phyloP scores from a whole-genome alignment of 2,797 vertebrate genomes.

The Clamator glandarius region DNA sequence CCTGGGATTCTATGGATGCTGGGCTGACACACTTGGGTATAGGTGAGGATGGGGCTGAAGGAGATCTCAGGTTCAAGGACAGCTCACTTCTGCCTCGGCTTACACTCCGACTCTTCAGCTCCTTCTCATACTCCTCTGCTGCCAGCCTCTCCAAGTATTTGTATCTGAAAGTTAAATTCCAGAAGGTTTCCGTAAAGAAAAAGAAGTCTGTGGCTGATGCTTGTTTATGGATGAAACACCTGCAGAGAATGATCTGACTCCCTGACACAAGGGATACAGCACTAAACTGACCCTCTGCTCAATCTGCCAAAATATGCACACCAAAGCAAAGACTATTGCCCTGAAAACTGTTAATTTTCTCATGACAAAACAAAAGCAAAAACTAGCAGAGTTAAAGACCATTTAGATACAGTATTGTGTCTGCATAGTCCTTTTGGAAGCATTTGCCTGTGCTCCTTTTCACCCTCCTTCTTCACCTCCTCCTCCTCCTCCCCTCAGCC shows the following conservation, averaged over 20 bases:
- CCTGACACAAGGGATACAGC: conserved; percentile 56
- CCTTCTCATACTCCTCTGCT: conserved; percentile 89
- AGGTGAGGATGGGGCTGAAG: conserved; percentile 74
- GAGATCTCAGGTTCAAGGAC: conserved; percentile 87
- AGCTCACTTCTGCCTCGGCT: conserved; percentile 89
- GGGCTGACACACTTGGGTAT: conserved; percentile 76
- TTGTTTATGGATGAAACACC: conserved; percentile 80
- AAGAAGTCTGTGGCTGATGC: conserved; percentile 71
- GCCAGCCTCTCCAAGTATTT: conserved; percentile 91
- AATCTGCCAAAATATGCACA: conserved; percentile 35
- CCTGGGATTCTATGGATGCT: conserved; percentile 76
- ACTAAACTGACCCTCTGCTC: conserved; percentile 53
- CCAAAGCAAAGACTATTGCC: conserved; percentile 46
- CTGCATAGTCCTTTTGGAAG: conserved; percentile 55
- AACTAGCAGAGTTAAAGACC: conserved; percentile 35
- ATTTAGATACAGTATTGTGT: conserved; percentile 24
- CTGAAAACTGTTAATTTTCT: conserved; percentile 62
- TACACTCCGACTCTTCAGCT: conserved; percentile 78
- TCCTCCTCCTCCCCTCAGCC: conserved; percentile 8
- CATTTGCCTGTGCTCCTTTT: conserved; percentile 43
- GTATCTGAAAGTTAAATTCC: conserved; percentile 89
- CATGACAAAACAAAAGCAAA: conserved; percentile 61
- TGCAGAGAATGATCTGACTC: conserved; percentile 73
- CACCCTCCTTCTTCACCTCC: conserved; percentile 1
- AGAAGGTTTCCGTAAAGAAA: conserved; percentile 82